A percentile compares a stretch with the other conserved stretches of the same genome.
Conservation (phyloP, 2,113 vertebrate species). For the Cyphomyrus discorhynchus region DNA sequence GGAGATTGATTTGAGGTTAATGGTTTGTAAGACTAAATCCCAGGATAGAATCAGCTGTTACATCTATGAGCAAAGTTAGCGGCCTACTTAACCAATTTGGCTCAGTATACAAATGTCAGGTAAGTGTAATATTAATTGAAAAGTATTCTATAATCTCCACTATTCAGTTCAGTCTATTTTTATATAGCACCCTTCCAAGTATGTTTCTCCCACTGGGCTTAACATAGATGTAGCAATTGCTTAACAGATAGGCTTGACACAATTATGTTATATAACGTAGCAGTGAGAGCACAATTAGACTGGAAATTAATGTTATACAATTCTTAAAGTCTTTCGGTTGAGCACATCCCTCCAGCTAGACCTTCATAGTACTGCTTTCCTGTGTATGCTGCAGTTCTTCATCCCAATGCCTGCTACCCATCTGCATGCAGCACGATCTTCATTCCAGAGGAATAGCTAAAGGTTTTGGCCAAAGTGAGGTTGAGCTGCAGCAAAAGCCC, state of each 20-base stretch:
- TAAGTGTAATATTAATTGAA: not conserved
- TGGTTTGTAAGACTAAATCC: not conserved
- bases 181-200: not conserved
- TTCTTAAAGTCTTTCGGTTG: not conserved
- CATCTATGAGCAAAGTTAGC: not conserved
- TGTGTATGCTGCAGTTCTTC: not conserved
- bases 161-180: constrained; percentile 1
- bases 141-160: not conserved
- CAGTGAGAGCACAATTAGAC: not conserved
- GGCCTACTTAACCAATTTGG: constrained; percentile 4
- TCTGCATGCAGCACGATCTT: not conserved
- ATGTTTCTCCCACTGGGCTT: not conserved
- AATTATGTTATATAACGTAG: not conserved
- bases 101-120: not conserved
- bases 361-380: not conserved
- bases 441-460: not conserved
- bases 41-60: not conserved
- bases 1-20: constrained; percentile 3
- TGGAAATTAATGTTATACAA: not conserved
- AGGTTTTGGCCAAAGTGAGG: not conserved
- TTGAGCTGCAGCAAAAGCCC: not conserved
- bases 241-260: not conserved
- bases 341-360: not conserved
- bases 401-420: not conserved
- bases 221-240: not conserved